Evolutionary conservation across 2,888 invertebrate genomes (phyloP), one percentile per base, ranked within the genome.

Genomic region (Leptarthrus brevirostris): DNA sequence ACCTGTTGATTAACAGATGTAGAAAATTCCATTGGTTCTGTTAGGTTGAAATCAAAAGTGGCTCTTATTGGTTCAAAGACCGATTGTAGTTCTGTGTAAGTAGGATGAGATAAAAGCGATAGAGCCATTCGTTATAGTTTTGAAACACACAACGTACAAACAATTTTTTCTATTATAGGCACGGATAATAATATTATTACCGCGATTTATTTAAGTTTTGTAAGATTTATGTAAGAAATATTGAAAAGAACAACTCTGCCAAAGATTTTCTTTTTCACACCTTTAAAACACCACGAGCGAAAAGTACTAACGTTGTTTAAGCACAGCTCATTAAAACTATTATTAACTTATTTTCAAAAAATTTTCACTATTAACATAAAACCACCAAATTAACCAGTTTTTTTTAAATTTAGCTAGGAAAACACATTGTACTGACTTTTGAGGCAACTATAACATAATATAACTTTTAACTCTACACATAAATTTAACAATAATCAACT

Each of bases 61-160:
- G 74, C 66, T 26, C 76, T 71, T 47, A 74, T 76, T 56, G 85
- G 82, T 79, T 84, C 84, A 76, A 83, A 81, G 76, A 83, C 80
- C 74, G 81, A 80, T 81, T 75, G 83, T 75, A 84, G 79, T 80
- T 85, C 85, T 78, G 81, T 80, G 74, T 81, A 82, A 79, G 79
- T 83, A 77, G 82, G 81, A 79, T 80, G 82, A 73, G 83, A 80
- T 79, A 82, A 78, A 79, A 85, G 80, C 80, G 85, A 83, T 78
- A 85, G 82, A 82, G 85, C 85, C 85, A 85, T 85, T 84, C 84
- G 83, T 73, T 44, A n/a, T 52, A 69, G 5, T 12, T 52, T 18
- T 26, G 26, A 52, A 69, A 44, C 40, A 16, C 26, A 52, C 34
- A 18, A 22, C 22, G 8, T 52, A 10, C 52, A 22, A 52, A 18